Evolutionary conservation across 2,797 vertebrate species (phyloP).

Genomic region (Cichlasoma orientale): DNA sequence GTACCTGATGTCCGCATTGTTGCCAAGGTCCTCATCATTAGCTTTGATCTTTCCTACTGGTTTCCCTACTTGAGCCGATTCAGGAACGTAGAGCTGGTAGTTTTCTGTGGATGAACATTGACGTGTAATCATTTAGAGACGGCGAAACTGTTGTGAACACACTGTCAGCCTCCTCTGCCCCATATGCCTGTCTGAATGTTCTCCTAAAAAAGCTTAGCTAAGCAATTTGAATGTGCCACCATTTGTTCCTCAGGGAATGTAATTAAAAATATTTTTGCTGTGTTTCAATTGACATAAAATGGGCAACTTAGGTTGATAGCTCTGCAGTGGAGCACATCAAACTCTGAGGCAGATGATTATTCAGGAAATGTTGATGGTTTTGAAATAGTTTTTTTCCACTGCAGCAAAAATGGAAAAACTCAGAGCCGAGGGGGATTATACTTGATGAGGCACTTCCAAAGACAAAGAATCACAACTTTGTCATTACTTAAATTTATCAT

Average conservation of each 20-base stretch:
- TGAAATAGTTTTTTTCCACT: conserved; percentile 13
- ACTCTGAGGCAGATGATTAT: conserved; percentile 48
- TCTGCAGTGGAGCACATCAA: conserved; percentile 43
- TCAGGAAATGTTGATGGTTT: conserved; percentile 58
- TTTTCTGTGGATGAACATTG: conserved; percentile 83
- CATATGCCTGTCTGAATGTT: conserved; percentile 20
- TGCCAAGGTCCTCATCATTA: conserved; percentile 91
- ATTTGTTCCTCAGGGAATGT: conserved; percentile 55
- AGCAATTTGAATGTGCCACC: conserved; percentile 52
- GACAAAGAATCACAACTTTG: conserved; percentile 41
- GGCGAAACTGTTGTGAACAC: conserved; percentile 1
- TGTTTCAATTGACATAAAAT: conserved; percentile 54
- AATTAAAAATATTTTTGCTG: conserved; percentile 62
- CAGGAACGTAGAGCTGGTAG: conserved; percentile 96
- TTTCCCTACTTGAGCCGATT: conserved; percentile 94
- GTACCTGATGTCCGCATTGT: conserved; percentile 96
- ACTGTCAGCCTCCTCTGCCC: conserved; percentile 1
- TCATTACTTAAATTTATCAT: conserved; percentile 51
- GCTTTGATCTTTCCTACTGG: conserved; percentile 98
- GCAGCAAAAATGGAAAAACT: conserved; percentile 31
- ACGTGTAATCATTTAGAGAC: conserved; percentile 9
- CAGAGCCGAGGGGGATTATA: not conserved
- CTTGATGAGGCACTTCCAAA: conserved; percentile 53
- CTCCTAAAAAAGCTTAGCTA: conserved; percentile 38
- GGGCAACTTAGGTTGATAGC: conserved; percentile 47